phyloP scores from a whole-genome alignment of 2,113 vertebrate genomes.

The Chionis minor region DNA sequence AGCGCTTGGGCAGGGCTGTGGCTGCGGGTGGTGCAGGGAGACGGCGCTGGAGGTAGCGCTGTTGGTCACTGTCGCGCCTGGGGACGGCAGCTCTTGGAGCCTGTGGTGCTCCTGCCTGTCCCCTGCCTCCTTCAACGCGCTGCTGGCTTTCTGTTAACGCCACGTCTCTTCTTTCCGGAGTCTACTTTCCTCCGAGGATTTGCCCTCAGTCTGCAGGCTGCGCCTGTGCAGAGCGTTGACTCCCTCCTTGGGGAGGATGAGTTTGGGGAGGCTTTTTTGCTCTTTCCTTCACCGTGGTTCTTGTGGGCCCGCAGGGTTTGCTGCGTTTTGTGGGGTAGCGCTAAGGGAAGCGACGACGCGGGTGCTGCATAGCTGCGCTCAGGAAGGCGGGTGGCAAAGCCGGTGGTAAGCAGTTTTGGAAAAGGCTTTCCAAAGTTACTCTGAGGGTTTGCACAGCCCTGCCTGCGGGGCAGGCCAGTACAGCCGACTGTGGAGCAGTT shows the following conservation, averaged over 20 bases:
- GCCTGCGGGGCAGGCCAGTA: rapidly evolving
- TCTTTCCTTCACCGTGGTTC: background rate
- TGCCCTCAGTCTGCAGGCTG: background rate
- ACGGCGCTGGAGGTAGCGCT: background rate
- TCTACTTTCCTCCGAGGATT: background rate
- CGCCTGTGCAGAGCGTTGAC: background rate
- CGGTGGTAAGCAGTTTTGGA: background rate
- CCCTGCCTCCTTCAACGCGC: background rate
- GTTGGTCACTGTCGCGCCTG: background rate
- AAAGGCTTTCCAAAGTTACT: background rate
- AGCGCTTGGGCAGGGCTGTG: background rate
- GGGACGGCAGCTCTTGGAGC: background rate
- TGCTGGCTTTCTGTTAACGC: rapidly evolving
- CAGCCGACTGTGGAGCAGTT: rapidly evolving
- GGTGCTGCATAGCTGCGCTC: background rate
- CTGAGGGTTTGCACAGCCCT: background rate
- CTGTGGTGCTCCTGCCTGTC: background rate
- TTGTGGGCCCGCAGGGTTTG: background rate
- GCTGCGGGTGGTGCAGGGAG: background rate
- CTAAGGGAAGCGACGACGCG: rapidly evolving
- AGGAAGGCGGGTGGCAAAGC: background rate
- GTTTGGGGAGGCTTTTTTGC: background rate
- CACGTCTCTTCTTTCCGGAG: background rate
- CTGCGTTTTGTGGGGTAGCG: rapidly evolving
- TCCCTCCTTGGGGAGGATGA: background rate